Evolutionary conservation across 2,888 invertebrate species (phyloP).

Genomic region (Caenorhabditis sp.): DNA sequence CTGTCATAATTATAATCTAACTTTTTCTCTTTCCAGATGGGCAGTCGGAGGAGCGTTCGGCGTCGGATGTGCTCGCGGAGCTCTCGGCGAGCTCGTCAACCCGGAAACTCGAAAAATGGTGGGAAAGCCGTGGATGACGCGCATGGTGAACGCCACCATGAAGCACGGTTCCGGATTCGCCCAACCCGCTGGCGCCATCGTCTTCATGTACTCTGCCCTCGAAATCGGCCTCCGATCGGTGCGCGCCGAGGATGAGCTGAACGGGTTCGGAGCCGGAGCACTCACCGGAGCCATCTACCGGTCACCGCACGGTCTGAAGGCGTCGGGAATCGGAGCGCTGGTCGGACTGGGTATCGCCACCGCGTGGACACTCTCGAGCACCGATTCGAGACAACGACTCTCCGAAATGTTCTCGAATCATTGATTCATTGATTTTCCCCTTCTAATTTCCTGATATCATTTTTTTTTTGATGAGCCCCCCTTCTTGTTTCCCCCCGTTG

Average conservation of each 20-base stretch:
- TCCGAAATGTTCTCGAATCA: conserved; percentile 74
- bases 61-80: conserved; percentile 79
- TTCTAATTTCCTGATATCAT: not conserved
- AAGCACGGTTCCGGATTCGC: conserved; percentile 83
- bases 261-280: conserved; percentile 80
- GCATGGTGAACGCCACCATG: conserved; percentile 81
- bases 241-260: conserved; percentile 80
- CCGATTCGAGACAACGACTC: conserved; percentile 79
- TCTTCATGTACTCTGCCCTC: conserved; percentile 81
- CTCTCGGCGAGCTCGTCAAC: conserved; percentile 79
- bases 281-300: conserved; percentile 82
- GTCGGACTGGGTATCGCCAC: conserved; percentile 75
- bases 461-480: too few species aligned
- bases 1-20: too few species aligned
- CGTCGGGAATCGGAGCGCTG: conserved; percentile 75
- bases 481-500: too few species aligned
- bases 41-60: conserved; percentile 80
- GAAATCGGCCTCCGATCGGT: conserved; percentile 78
- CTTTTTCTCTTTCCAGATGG: conserved; percentile 63
- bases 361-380: conserved; percentile 77
- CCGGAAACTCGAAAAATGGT: conserved; percentile 79
- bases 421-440: conserved; percentile 28
- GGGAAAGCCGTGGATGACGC: conserved; percentile 81
- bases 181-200: conserved; percentile 79
- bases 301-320: conserved; percentile 79